A percentile compares a stretch with the other conserved stretches of the same genome.
These are phyloP conservation scores for Mythimna albipuncta DNA, from an alignment of 2,888 invertebrate species.

Conservation along the genomic window DNA sequence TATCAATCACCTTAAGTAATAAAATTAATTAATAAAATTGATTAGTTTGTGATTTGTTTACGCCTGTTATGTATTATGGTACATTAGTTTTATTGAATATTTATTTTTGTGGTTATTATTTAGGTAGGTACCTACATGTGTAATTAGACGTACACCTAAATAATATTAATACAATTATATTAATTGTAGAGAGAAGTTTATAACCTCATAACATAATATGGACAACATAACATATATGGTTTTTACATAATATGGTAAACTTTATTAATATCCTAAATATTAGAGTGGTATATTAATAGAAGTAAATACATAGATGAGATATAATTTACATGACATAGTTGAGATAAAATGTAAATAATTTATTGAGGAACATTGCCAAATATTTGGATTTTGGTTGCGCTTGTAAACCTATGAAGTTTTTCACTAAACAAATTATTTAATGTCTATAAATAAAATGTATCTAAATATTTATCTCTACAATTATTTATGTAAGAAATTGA, in stretches of 20 bases:
- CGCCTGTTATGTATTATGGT: not conserved
- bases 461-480: not conserved
- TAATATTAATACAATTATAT: not conserved
- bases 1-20: slow-evolving; percentile 5
- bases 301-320: not conserved
- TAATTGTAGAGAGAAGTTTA: not conserved
- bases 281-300: not conserved
- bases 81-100: not conserved
- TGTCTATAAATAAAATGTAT: not conserved
- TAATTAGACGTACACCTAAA: not conserved
- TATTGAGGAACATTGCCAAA: not conserved
- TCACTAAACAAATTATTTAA: not conserved
- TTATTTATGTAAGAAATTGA: not conserved
- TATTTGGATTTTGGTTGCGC: not conserved
- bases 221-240: no score
- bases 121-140: not conserved
- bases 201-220: not conserved
- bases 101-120: not conserved
- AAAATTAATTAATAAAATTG: slow-evolving; percentile 7
- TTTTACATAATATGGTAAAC: not conserved
- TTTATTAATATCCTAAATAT: not conserved
- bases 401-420: not conserved
- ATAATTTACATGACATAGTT: not conserved
- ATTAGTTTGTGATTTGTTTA: not conserved
- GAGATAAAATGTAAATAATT: not conserved